A percentile compares a stretch with the other conserved stretches of the same genome.
Evolutionary conservation across 2,797 vertebrate species (phyloP).

Genomic region (Sternarchorhynchus goeldii): DNA sequence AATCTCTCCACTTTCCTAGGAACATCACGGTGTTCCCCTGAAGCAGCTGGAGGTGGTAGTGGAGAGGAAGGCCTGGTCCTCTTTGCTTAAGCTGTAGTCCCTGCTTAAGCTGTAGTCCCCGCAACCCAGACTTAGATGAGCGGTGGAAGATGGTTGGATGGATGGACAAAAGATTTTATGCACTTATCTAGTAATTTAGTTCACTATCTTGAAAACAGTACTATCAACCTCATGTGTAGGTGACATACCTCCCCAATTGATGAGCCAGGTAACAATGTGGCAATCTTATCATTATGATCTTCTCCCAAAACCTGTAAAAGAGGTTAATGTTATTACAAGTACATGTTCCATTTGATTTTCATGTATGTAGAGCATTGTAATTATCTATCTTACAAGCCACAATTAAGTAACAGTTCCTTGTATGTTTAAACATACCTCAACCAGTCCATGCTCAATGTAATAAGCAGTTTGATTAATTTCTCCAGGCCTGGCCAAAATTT

Average conservation of each 20-base stretch:
- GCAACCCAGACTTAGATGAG: no score
- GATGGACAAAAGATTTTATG: no score
- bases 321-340: neutral
- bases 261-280: conserved; percentile 40
- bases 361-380: neutral
- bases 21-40: no score
- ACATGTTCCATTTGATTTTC: neutral
- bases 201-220: no score
- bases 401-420: neutral
- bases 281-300: conserved; percentile 27
- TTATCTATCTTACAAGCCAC: neutral
- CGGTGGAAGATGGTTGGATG: no score
- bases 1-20: no score
- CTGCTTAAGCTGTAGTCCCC: no score
- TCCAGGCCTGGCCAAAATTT: conserved; percentile 39
- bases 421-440: conserved; percentile 38
- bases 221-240: neutral
- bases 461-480: conserved; percentile 42
- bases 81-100: no score
- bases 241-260: conserved; percentile 50
- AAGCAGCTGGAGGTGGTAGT: no score
- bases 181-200: no score
- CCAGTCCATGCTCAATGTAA: conserved; percentile 45
- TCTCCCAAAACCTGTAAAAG: conserved; percentile 36
- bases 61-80: no score